Percentiles rank a stretch among this genome's conserved stretches.
Conservation (phyloP, 1,140 invertebrate species). For the Papilio polyxenes region DNA sequence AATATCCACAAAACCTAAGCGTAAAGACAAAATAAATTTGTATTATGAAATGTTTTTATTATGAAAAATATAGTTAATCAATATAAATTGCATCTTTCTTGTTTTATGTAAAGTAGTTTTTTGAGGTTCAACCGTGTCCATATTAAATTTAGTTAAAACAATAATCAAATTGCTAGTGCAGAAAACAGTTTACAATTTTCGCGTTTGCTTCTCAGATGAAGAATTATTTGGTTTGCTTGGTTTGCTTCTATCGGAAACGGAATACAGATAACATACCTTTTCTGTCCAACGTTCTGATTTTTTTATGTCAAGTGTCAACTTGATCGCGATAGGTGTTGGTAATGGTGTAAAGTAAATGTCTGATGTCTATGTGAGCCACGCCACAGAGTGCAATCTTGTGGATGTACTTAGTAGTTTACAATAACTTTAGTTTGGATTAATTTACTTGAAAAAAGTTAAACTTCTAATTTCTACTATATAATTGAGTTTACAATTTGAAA, state of each 20-base stretch:
- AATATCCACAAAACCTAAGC: neutral
- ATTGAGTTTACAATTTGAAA: slow-evolving; percentile 38
- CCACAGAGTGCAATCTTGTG: slow-evolving; percentile 24
- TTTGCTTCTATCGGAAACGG: neutral
- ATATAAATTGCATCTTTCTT: too few species aligned
- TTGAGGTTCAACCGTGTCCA: too few species aligned
- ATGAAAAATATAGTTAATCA: too few species aligned
- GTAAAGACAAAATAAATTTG: too few species aligned
- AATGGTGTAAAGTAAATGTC: slow-evolving; percentile 7
- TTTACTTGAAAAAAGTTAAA: slow-evolving; percentile 23
- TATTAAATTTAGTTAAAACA: neutral
- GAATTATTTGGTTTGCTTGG: too few species aligned
- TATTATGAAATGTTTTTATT: too few species aligned
- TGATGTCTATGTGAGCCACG: slow-evolving; percentile 27
- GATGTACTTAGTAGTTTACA: slow-evolving; percentile 5
- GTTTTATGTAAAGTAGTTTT: too few species aligned
- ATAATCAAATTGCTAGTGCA: neutral
- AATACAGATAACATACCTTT: neutral
- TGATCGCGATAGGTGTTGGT: neutral
- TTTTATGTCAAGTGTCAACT: neutral
- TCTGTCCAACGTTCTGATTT: neutral
- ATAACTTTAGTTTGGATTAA: neutral
- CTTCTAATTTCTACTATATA: neutral
- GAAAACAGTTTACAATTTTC: neutral
- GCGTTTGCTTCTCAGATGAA: too few species aligned